Evolutionary conservation across 2,113 vertebrate species (phyloP), one percentile per base, ranked within the genome.

Genomic region (Bubo blakistoni): DNA sequence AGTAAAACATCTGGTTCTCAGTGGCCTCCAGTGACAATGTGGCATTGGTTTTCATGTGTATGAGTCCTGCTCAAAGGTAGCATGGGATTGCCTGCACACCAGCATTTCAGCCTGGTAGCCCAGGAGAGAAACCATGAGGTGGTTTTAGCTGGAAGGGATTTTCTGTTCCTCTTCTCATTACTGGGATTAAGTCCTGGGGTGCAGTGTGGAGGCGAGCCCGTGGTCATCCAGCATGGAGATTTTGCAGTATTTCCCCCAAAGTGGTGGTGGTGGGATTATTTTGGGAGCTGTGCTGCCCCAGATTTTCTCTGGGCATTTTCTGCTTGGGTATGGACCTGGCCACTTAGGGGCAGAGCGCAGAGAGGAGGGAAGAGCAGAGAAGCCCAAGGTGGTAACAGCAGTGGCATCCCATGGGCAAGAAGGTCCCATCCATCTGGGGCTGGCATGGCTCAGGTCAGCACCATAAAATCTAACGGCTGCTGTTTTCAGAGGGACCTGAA

Each of bases 301-400:
- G 16, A 6, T 58, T 90, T 47, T 58, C 15, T 58, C 47, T 67
- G 9, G 13, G 19, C 36, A 26, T 81, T 91, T 86, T 62, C 0
- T 1, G 32, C 49, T 73, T 89, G 46, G 26, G 20, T 71, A 20
- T 52, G 16, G 67, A 49, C 20, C 9, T 90, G 54, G 26, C n/a
- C 29, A 8, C 27, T 81, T 70, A 5, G 8, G 19, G 27, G 5
- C 30, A 89, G 67, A 86, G 40, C 9, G 3, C 21, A 66, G 51
- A 72, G 42, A 42, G 29, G 17, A 78, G 26, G 7, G 21, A 59
- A 74, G 29, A 69, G 32, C 36, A 52, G 36, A 91, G 47, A 9
- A 49, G 42, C 51, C 52, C 38, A 42, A 6, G 1, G 0, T 58
- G 42, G 34, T 90, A 38, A 55, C 18, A 47, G 17, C 0, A 0